Percentiles rank a stretch among this genome's conserved stretches.
These are phyloP conservation scores for Lasioglossum albipes DNA, from an alignment of 1,140 invertebrate species.

Conservation along the genomic window DNA sequence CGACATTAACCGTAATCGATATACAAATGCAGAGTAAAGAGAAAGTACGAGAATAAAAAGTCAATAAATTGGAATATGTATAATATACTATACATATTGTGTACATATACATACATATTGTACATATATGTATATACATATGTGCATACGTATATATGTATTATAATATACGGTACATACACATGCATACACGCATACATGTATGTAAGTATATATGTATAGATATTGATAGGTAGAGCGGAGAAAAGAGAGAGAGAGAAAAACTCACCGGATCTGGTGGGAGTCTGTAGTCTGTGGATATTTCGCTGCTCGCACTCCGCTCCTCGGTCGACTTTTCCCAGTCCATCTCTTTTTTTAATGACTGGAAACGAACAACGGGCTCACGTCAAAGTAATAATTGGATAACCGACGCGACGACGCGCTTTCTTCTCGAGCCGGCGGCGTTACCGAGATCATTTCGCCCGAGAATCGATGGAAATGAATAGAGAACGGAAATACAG, in stretches of 20 bases:
- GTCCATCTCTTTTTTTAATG: slow-evolving; percentile 92
- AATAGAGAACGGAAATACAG: too few relatives aligned
- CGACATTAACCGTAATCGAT: slow-evolving; percentile 52
- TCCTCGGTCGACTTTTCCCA: slow-evolving; percentile 89
- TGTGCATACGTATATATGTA: too few relatives aligned
- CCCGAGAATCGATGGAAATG: too few relatives aligned
- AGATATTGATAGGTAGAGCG: slow-evolving; percentile 14
- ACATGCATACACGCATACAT: too few relatives aligned
- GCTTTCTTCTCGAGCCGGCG: too few relatives aligned
- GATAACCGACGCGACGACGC: neutral
- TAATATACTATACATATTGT: too few relatives aligned
- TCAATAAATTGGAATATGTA: slow-evolving; percentile 68
- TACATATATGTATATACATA: too few relatives aligned
- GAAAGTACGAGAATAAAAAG: slow-evolving; percentile 69
- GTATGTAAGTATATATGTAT: too few relatives aligned
- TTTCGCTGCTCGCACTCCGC: slow-evolving; percentile 86
- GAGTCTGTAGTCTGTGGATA: slow-evolving; percentile 88
- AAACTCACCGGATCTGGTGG: slow-evolving; percentile 91
- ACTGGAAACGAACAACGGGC: slow-evolving; percentile 81
- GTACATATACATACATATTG: too few relatives aligned
- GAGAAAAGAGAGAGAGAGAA: slow-evolving; percentile 19
- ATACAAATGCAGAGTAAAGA: slow-evolving; percentile 78
- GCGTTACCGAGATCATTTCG: too few relatives aligned
- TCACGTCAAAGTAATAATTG: slow-evolving; percentile 55
- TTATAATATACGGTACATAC: too few relatives aligned